A percentile compares a stretch with the other conserved stretches of the same genome.
Evolutionary conservation across 2,888 invertebrate species (phyloP).

Genomic region (Agrochola lota): DNA sequence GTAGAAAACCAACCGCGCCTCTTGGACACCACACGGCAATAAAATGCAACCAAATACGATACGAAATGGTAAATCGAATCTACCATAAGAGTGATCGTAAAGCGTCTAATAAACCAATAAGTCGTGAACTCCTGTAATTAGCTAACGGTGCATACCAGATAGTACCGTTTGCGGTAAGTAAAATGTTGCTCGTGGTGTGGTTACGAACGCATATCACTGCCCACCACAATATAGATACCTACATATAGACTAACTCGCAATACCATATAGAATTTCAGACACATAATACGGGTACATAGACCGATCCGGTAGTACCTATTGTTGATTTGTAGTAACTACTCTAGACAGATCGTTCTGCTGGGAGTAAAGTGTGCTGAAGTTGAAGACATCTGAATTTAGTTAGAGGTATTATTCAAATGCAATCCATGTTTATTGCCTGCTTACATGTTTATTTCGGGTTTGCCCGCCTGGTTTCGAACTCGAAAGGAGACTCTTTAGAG

Average conservation of each 20-base stretch:
- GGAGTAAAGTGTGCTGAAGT: not conserved
- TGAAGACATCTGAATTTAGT: too few relatives aligned
- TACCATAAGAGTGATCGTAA: conserved; percentile 43
- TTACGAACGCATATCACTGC: conserved; percentile 61
- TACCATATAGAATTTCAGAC: conserved; percentile 63
- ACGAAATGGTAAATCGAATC: conserved; percentile 19
- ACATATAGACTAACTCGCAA: conserved; percentile 49
- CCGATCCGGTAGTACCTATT: conserved; percentile 38
- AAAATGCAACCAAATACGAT: not conserved
- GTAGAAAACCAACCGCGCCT: too few relatives aligned
- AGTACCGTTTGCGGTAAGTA: conserved; percentile 78
- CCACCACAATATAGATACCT: conserved; percentile 55
- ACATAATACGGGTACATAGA: conserved; percentile 54
- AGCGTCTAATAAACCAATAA: conserved; percentile 58
- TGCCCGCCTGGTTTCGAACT: too few relatives aligned
- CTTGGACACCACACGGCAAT: not conserved
- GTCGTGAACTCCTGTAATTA: conserved; percentile 81
- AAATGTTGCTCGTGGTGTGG: conserved; percentile 68
- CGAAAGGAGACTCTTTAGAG: too few relatives aligned
- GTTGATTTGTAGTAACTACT: conserved; percentile 19
- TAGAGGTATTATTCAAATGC: too few relatives aligned
- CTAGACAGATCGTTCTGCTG: not conserved
- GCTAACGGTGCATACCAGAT: conserved; percentile 83
- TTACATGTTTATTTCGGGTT: too few relatives aligned
- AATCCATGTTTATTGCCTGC: too few relatives aligned